These are phyloP conservation scores for Centrocercus urophasianus DNA, from an alignment of 2,113 vertebrate species.

Conservation along the genomic window DNA sequence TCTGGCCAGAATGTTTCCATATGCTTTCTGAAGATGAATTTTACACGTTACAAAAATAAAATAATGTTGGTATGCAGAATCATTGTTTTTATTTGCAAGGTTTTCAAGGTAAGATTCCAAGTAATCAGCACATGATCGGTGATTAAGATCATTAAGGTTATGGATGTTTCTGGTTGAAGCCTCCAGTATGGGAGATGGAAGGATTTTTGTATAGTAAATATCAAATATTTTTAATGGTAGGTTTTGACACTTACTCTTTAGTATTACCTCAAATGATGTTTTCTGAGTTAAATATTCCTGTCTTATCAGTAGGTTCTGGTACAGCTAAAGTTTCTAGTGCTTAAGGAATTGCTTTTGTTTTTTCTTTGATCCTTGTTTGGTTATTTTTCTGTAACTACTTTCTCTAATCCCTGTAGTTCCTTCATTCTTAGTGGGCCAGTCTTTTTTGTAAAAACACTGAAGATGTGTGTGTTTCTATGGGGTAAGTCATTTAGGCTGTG, in stretches of 20 bases:
- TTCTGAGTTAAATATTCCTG: background rate
- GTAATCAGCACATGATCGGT: background rate
- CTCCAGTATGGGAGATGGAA: background rate
- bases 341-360: background rate
- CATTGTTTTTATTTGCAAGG: background rate
- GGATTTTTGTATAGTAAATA: background rate
- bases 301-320: background rate
- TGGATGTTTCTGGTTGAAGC: background rate
- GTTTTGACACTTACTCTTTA: background rate
- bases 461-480: background rate
- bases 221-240: background rate
- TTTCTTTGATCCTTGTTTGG: conserved; percentile 27
- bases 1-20: background rate
- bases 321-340: background rate
- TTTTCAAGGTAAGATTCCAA: background rate
- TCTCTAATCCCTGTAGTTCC: conserved; percentile 27
- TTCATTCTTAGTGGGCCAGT: conserved; percentile 31
- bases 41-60: background rate
- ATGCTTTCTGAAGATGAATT: background rate
- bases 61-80: background rate
- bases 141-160: background rate
- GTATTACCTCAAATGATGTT: background rate
- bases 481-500: background rate
- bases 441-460: background rate
- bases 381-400: conserved; percentile 56